Percentiles rank a stretch among this genome's conserved stretches.
These are phyloP conservation scores for Amazona vittata DNA, from an alignment of 2,113 vertebrate species.

Conservation along the genomic window DNA sequence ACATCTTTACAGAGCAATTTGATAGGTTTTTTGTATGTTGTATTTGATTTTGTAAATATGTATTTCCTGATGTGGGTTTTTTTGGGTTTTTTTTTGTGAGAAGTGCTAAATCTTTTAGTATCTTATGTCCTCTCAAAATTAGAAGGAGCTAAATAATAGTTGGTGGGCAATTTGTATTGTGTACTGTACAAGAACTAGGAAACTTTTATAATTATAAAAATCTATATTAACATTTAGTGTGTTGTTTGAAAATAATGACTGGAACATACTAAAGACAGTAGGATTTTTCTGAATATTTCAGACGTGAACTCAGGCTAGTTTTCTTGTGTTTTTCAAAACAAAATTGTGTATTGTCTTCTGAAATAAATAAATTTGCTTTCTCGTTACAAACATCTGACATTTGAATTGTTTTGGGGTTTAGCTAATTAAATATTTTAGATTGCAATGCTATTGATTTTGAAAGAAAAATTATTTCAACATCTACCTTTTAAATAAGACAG, in stretches of 20 bases:
- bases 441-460: not conserved
- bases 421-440: not conserved
- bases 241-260: constrained; percentile 85
- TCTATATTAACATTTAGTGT: constrained; percentile 86
- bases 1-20: constrained; percentile 79
- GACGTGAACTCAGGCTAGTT: constrained; percentile 86
- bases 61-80: constrained; percentile 84
- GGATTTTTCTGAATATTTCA: constrained; percentile 88
- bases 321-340: constrained; percentile 85
- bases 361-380: constrained; percentile 87
- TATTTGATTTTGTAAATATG: constrained; percentile 84
- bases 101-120: constrained; percentile 86
- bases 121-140: constrained; percentile 82
- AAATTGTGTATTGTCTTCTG: constrained; percentile 88
- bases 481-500: not conserved
- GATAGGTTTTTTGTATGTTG: constrained; percentile 79
- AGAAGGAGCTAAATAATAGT: constrained; percentile 83
- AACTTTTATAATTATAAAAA: constrained; percentile 87
- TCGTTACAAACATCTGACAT: constrained; percentile 23
- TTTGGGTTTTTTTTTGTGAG: constrained; percentile 80
- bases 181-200: constrained; percentile 84
- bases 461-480: not conserved
- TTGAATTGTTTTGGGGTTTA: not conserved
- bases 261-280: constrained; percentile 86
- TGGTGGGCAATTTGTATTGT: constrained; percentile 85